These are phyloP conservation scores for Malthinus seriepunctatus DNA, from an alignment of 2,888 invertebrate species.

Conservation along the genomic window DNA sequence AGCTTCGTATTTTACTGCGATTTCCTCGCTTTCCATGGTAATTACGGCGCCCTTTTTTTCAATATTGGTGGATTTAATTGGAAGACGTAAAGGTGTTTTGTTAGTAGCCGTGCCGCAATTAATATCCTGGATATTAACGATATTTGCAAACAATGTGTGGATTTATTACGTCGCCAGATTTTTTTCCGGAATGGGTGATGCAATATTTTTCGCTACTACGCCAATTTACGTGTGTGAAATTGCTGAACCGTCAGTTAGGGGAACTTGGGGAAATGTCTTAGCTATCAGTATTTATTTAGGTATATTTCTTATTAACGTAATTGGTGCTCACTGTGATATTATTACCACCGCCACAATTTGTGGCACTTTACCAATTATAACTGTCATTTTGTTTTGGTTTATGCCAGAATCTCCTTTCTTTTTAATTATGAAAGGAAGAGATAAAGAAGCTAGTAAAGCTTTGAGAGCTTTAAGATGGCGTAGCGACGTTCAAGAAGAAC, in stretches of 20 bases:
- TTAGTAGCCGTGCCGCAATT: neutral
- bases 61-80: neutral
- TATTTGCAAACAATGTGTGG: slow-evolving; percentile 36
- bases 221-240: slow-evolving; percentile 45
- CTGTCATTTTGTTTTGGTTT: slow-evolving; percentile 34
- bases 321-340: slow-evolving; percentile 40
- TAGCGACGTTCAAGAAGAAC: slow-evolving; percentile 41
- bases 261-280: slow-evolving; percentile 43
- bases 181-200: slow-evolving; percentile 41
- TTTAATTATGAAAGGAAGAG: slow-evolving; percentile 39
- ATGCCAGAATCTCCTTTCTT: slow-evolving; percentile 49
- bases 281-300: slow-evolving; percentile 36
- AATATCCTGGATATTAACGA: slow-evolving; percentile 38
- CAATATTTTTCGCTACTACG: slow-evolving; percentile 35
- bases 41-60: slow-evolving; percentile 2
- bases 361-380: slow-evolving; percentile 34
- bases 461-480: slow-evolving; percentile 38
- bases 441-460: slow-evolving; percentile 37
- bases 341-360: slow-evolving; percentile 30
- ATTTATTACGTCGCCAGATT: slow-evolving; percentile 43
- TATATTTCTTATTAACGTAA: slow-evolving; percentile 38
- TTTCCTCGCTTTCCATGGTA: neutral
- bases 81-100: neutral
- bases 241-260: slow-evolving; percentile 42
- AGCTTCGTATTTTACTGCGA: neutral